Evolutionary conservation across 2,113 vertebrate genomes (phyloP).

Genomic region (Coreoperca whiteheadi): DNA sequence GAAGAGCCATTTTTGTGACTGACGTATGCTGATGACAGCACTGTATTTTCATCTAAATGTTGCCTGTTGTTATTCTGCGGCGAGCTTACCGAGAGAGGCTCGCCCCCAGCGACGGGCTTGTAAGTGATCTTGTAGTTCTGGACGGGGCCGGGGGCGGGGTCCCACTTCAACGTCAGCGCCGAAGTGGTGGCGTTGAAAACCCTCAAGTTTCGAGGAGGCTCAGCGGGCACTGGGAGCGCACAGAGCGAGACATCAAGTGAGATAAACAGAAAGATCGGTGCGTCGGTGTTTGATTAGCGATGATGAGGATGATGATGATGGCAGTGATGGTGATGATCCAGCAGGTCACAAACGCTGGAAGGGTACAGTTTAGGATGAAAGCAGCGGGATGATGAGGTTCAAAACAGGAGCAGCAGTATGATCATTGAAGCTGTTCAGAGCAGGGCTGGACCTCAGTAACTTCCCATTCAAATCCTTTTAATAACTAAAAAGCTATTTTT

Average conservation of each 20-base stretch:
- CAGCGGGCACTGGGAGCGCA: slow-evolving; percentile 84
- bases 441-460: slow-evolving; percentile 40
- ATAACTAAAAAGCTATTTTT: no score
- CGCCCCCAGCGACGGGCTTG: slow-evolving; percentile 84
- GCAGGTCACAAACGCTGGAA: slow-evolving; percentile 33
- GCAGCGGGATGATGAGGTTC: slow-evolving; percentile 17
- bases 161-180: slow-evolving; percentile 92
- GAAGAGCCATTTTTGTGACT: neutral
- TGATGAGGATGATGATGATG: slow-evolving; percentile 14
- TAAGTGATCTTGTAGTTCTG: slow-evolving; percentile 91
- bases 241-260: slow-evolving; percentile 37
- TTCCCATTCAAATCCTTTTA: slow-evolving; percentile 7
- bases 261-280: neutral
- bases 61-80: accelerated
- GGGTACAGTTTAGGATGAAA: slow-evolving; percentile 33
- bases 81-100: slow-evolving; percentile 84
- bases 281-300: neutral
- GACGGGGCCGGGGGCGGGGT: slow-evolving; percentile 89
- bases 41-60: neutral
- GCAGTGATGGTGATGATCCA: slow-evolving; percentile 26
- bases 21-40: neutral
- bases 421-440: slow-evolving; percentile 36
- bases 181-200: slow-evolving; percentile 93
- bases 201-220: slow-evolving; percentile 91
- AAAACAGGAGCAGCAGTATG: neutral